A percentile compares a stretch with the other conserved stretches of the same genome.
Conservation (phyloP, 2,113 vertebrate species). For the Geococcyx californianus region DNA sequence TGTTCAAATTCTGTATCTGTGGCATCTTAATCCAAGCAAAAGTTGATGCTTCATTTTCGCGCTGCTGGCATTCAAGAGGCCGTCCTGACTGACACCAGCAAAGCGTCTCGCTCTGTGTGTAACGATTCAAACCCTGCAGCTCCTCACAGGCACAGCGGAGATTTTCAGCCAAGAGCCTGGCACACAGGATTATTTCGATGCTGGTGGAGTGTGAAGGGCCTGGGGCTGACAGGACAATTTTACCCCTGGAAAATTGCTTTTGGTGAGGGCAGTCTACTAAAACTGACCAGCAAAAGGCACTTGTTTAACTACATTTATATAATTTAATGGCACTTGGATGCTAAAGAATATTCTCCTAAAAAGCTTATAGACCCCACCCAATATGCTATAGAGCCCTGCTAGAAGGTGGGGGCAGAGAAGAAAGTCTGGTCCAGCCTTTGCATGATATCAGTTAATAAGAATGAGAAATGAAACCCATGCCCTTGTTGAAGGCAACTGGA, state of each 20-base stretch:
- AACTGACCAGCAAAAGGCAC: background rate
- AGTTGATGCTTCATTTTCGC: background rate
- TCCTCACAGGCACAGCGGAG: background rate
- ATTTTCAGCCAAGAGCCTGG: background rate
- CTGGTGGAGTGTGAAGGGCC: background rate
- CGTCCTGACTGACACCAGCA: background rate
- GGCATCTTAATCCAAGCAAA: background rate
- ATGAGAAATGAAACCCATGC: background rate
- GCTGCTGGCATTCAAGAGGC: background rate
- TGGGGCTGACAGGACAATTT: background rate
- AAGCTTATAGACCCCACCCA: background rate
- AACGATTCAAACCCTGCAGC: background rate
- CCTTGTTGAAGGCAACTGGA: conserved; percentile 6
- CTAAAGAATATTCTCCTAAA: background rate
- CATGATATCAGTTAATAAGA: background rate
- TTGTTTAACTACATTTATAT: background rate
- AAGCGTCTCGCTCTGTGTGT: background rate
- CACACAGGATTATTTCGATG: background rate
- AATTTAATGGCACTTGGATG: background rate
- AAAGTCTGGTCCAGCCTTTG: background rate
- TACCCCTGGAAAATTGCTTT: background rate
- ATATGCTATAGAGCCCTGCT: background rate
- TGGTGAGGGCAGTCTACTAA: background rate
- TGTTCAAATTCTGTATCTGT: background rate
- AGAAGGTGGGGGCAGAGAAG: background rate